Conservation (phyloP, 2,113 vertebrate species). For the Pantherophis guttatus region DNA sequence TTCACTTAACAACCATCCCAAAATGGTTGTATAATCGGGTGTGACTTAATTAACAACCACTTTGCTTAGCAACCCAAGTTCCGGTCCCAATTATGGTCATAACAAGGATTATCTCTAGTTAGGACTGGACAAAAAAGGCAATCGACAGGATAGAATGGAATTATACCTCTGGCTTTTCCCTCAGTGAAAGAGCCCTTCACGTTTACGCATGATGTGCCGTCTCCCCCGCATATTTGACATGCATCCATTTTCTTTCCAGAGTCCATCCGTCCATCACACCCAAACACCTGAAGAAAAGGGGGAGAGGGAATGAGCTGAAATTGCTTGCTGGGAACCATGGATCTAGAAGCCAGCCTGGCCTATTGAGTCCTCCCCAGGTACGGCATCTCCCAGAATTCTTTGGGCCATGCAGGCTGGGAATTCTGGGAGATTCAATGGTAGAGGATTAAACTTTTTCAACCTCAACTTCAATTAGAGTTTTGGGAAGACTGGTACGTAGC, state of each 20-base stretch:
- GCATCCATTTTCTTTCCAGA: slow-evolving; percentile 76
- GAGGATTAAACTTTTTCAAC: background rate
- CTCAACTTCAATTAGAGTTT: background rate
- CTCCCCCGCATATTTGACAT: slow-evolving; percentile 86
- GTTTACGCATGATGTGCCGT: slow-evolving; percentile 77
- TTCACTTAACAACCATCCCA: background rate
- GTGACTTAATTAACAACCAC: background rate
- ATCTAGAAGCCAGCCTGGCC: background rate
- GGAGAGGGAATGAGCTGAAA: background rate
- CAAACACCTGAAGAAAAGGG: slow-evolving; percentile 75
- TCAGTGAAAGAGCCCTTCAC: slow-evolving; percentile 75
- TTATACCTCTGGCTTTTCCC: slow-evolving; percentile 81
- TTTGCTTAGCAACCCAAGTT: too few species aligned
- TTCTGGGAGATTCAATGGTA: background rate
- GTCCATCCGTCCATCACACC: slow-evolving; percentile 86
- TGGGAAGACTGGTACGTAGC: background rate
- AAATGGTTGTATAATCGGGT: background rate
- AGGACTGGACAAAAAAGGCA: background rate
- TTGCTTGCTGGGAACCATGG: background rate
- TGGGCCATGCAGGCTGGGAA: background rate
- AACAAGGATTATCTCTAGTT: background rate
- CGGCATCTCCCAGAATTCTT: background rate
- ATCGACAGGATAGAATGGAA: too few species aligned
- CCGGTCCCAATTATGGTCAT: background rate
- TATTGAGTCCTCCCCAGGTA: background rate